phyloP scores from a whole-genome alignment of 2,113 vertebrate genomes.

The Xiphophorus hellerii region DNA sequence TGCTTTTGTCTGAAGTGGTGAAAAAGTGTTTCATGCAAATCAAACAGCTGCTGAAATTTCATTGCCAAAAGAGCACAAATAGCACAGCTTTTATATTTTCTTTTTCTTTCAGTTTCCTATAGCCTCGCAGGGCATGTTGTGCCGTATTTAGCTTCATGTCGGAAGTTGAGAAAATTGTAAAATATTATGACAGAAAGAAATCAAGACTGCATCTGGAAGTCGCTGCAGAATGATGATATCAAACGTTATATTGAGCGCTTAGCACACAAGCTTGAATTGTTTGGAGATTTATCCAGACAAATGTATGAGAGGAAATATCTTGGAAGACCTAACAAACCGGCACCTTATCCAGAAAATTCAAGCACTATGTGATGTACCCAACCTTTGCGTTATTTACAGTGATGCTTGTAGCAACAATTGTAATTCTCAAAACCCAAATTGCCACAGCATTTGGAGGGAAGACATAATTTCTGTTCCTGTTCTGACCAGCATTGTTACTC shows the following conservation, averaged over 20 bases:
- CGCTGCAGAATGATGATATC: too few relatives aligned
- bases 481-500: too few relatives aligned
- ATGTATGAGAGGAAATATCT: neutral
- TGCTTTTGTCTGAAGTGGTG: neutral
- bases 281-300: neutral
- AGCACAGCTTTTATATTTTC: neutral
- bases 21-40: too few relatives aligned
- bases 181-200: neutral
- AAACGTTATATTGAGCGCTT: neutral
- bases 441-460: too few relatives aligned
- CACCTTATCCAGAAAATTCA: neutral
- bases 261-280: neutral
- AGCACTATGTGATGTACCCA: too few relatives aligned
- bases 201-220: neutral
- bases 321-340: neutral
- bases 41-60: too few relatives aligned
- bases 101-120: neutral
- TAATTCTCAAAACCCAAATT: too few relatives aligned
- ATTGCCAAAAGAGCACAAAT: neutral
- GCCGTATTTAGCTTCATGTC: neutral
- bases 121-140: neutral
- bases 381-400: too few relatives aligned
- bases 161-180: neutral
- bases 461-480: too few relatives aligned
- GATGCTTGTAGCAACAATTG: too few relatives aligned